Evolutionary conservation across 2,888 invertebrate genomes (phyloP).

Genomic region (Drosophila pseudotakahashii): DNA sequence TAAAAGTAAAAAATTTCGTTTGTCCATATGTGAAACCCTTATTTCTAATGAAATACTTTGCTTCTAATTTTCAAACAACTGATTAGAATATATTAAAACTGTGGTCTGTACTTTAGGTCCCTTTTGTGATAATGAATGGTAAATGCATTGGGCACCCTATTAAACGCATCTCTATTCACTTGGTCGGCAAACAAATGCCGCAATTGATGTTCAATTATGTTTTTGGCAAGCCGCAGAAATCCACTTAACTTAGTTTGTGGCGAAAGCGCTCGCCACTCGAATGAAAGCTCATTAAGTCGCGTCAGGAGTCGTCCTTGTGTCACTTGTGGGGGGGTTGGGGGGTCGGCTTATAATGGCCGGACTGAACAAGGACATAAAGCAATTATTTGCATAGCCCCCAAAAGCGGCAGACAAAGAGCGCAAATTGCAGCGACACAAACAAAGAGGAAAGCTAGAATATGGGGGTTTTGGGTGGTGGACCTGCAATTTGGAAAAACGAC

Average conservation of each 20-base stretch:
- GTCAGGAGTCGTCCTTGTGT: constrained; percentile 44
- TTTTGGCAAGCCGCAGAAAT: constrained; percentile 40
- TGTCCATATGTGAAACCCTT: too few species aligned
- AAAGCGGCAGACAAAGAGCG: constrained; percentile 55
- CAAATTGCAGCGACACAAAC: constrained; percentile 61
- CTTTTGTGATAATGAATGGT: not conserved
- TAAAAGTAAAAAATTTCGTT: too few species aligned
- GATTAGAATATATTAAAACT: too few species aligned
- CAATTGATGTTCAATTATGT: constrained; percentile 64
- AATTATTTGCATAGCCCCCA: constrained; percentile 72
- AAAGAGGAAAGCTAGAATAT: not conserved
- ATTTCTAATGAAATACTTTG: too few species aligned
- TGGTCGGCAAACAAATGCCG: constrained; percentile 41
- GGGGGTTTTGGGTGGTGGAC: constrained; percentile 9
- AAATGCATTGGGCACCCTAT: not conserved
- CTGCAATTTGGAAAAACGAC: constrained; percentile 11
- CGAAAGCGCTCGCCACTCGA: constrained; percentile 46
- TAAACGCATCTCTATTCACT: constrained; percentile 3
- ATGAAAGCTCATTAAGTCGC: constrained; percentile 63
- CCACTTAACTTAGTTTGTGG: constrained; percentile 36
- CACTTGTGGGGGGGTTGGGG: not conserved
- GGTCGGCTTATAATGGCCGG: constrained; percentile 46
- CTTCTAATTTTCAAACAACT: too few species aligned
- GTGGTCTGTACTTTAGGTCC: not conserved
- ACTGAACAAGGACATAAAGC: constrained; percentile 68